Base-by-base conservation (phyloP, 1,140 invertebrate genomes). In the Bombus superbus region DNA sequence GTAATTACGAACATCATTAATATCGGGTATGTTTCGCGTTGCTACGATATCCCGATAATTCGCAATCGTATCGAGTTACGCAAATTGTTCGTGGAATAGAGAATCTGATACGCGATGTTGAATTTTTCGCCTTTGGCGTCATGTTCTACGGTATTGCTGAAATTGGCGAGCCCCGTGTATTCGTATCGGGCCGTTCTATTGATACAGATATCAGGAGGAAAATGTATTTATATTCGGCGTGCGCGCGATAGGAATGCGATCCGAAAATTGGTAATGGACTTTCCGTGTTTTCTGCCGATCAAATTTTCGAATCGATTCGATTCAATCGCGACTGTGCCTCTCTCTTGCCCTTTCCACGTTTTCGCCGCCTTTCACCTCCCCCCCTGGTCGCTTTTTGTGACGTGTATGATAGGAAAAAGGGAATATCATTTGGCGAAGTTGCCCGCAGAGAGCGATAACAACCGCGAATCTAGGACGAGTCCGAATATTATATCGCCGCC, bases 211-310 rank as follows among this genome's bases (percentile, higher is more conserved):
- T 89, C 80, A 85, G 81, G 75, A 86, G 88, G 88, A 85, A 88
- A 85, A 83, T 88, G 88, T 88, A 89, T 89, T 88, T 89, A 85
- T 89, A 89, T 89, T 89, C 88, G 75, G 62, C 75, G 38, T 25
- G 62, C 86, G 76, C n/a, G 73, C 68, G 71, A 83, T 86, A 88
- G 85, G 69, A 88, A 88, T 91, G 89, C 89, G 83, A 87, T 75
- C 79, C 84, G 81, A 89, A 89, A 92, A 91, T 92, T 92, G 92
- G 91, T 92, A 92, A 92, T 92, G 92, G 91, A 92, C 87, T 92
- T 92, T 92, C 80, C 91, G 86, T 92, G 91, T 92, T 90, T 92
- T 79, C 71, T 79, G 75, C 73, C 77, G 79, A 81, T 85, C 68
- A 85, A 85, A 89, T 88, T 89, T 86, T 88, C 83, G 85, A 79